A percentile compares a stretch with the other conserved stretches of the same genome.
Conservation (phyloP, 2,797 vertebrate species). For the Allochrocebus solatus region DNA sequence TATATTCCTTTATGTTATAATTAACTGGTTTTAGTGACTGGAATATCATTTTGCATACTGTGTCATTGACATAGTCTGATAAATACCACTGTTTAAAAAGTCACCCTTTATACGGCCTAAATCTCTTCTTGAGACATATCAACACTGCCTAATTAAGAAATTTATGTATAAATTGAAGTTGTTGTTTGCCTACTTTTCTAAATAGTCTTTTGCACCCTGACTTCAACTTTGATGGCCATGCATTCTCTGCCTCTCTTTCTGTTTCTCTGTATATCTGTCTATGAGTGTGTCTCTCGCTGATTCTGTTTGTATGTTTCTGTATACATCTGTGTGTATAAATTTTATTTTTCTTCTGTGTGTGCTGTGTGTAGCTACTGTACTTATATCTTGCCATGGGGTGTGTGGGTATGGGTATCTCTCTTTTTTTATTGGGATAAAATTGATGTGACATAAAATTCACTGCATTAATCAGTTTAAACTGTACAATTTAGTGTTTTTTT, state of each 20-base stretch:
- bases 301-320: not conserved
- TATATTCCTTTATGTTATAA: conserved; percentile 5
- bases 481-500: not conserved
- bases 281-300: not conserved
- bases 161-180: not conserved
- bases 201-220: not conserved
- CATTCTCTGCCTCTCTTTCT: not conserved
- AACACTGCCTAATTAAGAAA: not conserved
- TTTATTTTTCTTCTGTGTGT: not conserved
- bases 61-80: not conserved
- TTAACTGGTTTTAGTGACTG: not conserved
- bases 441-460: not conserved
- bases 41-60: conserved; percentile 22
- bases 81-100: conserved; percentile 2
- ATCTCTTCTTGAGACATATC: not conserved
- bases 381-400: not conserved
- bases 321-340: not conserved
- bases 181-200: not conserved
- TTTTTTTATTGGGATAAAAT: not conserved
- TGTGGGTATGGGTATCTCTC: not conserved
- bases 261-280: not conserved
- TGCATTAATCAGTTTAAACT: not conserved
- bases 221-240: not conserved
- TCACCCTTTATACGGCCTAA: not conserved
- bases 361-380: not conserved